These are phyloP conservation scores for Polyploca ridens DNA, from an alignment of 2,888 invertebrate species.

Conservation along the genomic window DNA sequence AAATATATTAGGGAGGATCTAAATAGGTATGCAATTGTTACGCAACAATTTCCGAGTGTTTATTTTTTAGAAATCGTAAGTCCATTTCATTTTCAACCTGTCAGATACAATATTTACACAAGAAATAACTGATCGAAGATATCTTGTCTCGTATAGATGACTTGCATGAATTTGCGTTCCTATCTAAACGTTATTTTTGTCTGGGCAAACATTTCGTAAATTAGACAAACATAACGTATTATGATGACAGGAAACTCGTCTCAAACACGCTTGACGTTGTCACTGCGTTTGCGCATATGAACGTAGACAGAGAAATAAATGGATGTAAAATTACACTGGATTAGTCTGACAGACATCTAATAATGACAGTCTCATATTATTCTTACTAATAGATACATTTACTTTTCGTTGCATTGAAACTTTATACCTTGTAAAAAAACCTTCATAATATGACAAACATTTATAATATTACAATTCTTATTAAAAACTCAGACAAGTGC, in stretches of 20 bases:
- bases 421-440: not conserved
- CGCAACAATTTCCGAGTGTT: not conserved
- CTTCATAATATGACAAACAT: too few species aligned
- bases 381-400: slow-evolving; percentile 2
- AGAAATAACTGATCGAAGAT: slow-evolving; percentile 30
- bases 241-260: slow-evolving; percentile 53
- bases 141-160: slow-evolving; percentile 51
- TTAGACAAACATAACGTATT: slow-evolving; percentile 63
- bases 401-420: not conserved
- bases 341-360: slow-evolving; percentile 32
- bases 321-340: slow-evolving; percentile 40
- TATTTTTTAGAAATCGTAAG: slow-evolving; percentile 44
- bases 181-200: slow-evolving; percentile 56
- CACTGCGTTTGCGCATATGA: slow-evolving; percentile 33
- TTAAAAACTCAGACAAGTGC: too few species aligned
- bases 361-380: slow-evolving; percentile 36
- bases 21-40: not conserved
- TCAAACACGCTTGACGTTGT: slow-evolving; percentile 54
- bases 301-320: slow-evolving; percentile 34
- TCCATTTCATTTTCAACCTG: slow-evolving; percentile 29
- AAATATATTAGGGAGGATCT: not conserved
- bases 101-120: slow-evolving; percentile 32
- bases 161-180: slow-evolving; percentile 65
- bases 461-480: too few species aligned
- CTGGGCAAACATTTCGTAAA: slow-evolving; percentile 65